Evolutionary conservation across 2,888 invertebrate species (phyloP).

Genomic region (Idaea aversata): DNA sequence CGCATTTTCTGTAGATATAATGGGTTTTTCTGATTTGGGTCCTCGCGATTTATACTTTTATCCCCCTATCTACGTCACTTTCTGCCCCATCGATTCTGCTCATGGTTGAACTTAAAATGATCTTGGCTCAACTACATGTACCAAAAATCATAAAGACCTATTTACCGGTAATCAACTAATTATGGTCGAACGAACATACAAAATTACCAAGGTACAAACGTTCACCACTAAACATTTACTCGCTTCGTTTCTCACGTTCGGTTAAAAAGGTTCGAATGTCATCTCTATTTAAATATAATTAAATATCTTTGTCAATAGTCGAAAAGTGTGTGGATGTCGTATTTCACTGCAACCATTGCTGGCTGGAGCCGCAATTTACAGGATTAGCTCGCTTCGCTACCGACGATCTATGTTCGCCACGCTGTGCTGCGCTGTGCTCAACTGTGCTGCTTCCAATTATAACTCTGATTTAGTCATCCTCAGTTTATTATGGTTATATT

Average conservation of each 20-base stretch:
- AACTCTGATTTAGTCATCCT: background rate
- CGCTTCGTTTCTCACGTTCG: background rate
- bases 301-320: background rate
- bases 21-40: too few species aligned
- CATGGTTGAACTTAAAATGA: too few species aligned
- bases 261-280: background rate
- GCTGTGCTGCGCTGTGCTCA: background rate
- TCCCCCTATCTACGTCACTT: too few species aligned
- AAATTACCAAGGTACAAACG: too few species aligned
- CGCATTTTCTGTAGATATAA: too few species aligned
- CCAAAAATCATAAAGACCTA: too few species aligned
- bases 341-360: slow-evolving; percentile 30
- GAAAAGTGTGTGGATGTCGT: slow-evolving; percentile 15
- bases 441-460: background rate
- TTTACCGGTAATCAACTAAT: too few species aligned
- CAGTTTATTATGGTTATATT: background rate
- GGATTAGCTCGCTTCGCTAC: slow-evolving; percentile 22
- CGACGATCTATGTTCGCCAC: background rate
- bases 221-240: too few species aligned
- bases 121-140: too few species aligned
- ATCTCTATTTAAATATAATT: background rate
- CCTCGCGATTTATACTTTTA: too few species aligned
- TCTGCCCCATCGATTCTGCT: too few species aligned
- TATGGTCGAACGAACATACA: too few species aligned
- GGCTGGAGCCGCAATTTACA: slow-evolving; percentile 25